Evolutionary conservation across 2,888 invertebrate genomes (phyloP).

Genomic region (Campoletis raptor): DNA sequence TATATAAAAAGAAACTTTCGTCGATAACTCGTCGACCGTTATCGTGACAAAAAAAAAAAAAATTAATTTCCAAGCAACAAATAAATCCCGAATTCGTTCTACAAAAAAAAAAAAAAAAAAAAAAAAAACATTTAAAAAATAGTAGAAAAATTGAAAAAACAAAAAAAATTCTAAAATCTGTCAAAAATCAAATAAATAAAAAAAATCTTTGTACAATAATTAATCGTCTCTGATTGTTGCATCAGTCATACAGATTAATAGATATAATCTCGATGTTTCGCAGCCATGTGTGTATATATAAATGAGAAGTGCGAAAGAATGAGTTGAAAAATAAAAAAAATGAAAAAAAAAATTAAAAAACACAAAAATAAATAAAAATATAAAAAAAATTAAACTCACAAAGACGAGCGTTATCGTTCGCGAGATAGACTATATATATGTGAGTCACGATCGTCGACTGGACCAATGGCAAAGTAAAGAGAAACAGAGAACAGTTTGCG

Average conservation of each 20-base stretch:
- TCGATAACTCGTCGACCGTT: neutral
- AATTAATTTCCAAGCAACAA: neutral
- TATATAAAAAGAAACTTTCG: conserved; percentile 28
- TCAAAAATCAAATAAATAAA: neutral
- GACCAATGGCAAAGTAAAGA: conserved; percentile 74
- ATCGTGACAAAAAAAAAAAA: neutral
- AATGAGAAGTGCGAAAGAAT: conserved; percentile 29
- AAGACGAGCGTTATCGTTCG: conserved; percentile 61
- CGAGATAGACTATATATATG: conserved; percentile 59
- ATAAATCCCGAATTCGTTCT: neutral
- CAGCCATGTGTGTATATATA: neutral
- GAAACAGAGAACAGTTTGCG: conserved; percentile 72
- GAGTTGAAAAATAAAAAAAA: conserved; percentile 36
- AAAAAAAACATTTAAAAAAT: neutral
- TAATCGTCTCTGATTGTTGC: neutral
- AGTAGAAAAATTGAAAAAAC: neutral
- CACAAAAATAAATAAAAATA: conserved; percentile 31
- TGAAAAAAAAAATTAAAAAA: conserved; percentile 10
- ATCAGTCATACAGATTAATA: conserved; percentile 37
- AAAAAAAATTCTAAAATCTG: neutral
- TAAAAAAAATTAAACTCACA: conserved; percentile 29
- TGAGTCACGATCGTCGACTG: conserved; percentile 76
- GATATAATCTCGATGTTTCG: conserved; percentile 42
- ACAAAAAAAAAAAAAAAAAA: neutral
- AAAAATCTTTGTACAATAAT: neutral